Base-by-base conservation (phyloP, 1,140 invertebrate species). In the Drosophila serrata region DNA sequence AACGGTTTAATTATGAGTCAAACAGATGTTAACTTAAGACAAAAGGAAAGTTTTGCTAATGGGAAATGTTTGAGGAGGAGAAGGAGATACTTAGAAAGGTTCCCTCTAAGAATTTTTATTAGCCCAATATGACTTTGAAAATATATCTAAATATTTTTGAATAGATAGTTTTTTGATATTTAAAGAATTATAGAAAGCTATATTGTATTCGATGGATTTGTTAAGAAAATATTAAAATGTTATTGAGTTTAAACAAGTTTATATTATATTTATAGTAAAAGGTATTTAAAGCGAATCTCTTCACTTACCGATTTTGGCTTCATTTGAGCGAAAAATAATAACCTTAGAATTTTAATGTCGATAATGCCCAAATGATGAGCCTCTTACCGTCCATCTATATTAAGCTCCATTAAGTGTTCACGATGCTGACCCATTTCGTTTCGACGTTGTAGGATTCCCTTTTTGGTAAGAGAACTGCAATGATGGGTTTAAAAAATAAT, bases 391-490 rank as follows among this genome's bases (percentile, higher is more conserved):
- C 27, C 45, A 40, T 72, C 19, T 29, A 6, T 35, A 27, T 40
- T 48, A 48, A 48, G 65, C 17, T 35, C n/a, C 43, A 48, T 57
- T 42, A 65, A 65, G 61, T 45, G 57, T 48, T 49, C 67, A 79
- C 33, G 57, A 56, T 58, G 39, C 75, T 60, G 45, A 68, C 60
- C 72, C 81, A 80, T 69, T 84, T 80, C 62, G 62, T 27, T 48
- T 11, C 45, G 51, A 11, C 61, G 53, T 81, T 69, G 46, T 74
- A 65, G 61, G 64, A 68, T 37, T 55, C 57, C 19, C 19, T 73
- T 65, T 64, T 67, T 74, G 24, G 46, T 49, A 31, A 49, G 37
- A 45, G 42, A 81, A 65, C 68, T 85, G 82, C 82, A 81, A 15
- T 62, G 60, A 37, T 40, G 46, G 56, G 24, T 42, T 46, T 56